Conservation (phyloP, 2,113 vertebrate species). For the Cyanocitta stelleri region DNA sequence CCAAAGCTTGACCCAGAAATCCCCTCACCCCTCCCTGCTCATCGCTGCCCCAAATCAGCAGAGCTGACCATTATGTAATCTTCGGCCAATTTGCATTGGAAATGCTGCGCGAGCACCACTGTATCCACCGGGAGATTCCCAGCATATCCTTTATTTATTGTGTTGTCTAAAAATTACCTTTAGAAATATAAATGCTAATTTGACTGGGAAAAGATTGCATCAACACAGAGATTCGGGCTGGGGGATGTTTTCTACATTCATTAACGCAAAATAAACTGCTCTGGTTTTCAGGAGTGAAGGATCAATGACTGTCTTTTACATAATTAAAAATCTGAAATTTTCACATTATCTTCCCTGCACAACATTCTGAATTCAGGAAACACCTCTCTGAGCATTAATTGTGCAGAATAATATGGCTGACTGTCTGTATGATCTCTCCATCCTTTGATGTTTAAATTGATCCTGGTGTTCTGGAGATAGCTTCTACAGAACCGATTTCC, state of each 20-base stretch:
- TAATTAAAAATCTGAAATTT: conserved; percentile 58
- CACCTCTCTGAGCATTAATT: conserved; percentile 42
- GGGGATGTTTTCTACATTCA: conserved; percentile 1
- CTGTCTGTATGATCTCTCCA: conserved; percentile 42
- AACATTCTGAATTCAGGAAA: conserved; percentile 44
- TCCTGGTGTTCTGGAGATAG: conserved; percentile 51
- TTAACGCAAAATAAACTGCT: conserved; percentile 51
- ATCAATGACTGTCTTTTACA: conserved; percentile 30
- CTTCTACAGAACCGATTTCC: conserved; percentile 64
- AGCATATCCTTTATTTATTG: background rate
- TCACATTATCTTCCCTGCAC: conserved; percentile 35
- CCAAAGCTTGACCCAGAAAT: background rate
- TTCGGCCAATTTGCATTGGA: background rate
- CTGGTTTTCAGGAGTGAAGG: conserved; percentile 18
- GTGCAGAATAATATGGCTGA: conserved; percentile 64
- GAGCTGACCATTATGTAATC: background rate
- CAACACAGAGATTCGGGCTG: background rate
- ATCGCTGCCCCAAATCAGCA: background rate
- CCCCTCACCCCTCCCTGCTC: background rate
- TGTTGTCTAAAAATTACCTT: conserved; percentile 28
- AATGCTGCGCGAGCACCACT: rapidly evolving
- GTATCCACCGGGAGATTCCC: background rate
- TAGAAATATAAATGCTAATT: conserved; percentile 56
- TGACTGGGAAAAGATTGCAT: background rate
- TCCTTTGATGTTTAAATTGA: conserved; percentile 59